Evolutionary conservation across 2,797 vertebrate genomes (phyloP), one percentile per base, ranked within the genome.

Genomic region (Mycteria americana): DNA sequence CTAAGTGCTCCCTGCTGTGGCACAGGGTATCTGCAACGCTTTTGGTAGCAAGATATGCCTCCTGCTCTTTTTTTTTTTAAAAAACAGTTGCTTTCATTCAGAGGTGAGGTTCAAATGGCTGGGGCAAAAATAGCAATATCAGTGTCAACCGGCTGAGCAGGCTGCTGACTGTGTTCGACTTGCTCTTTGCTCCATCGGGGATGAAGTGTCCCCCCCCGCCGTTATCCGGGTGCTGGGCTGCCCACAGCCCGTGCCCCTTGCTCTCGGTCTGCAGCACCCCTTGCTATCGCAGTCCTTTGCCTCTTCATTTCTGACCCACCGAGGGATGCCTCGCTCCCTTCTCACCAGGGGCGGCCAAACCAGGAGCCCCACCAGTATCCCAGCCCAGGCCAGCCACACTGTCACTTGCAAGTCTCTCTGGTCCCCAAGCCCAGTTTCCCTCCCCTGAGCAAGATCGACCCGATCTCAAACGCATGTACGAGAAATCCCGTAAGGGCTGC

Each of bases 391-490:
- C 7, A 27, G 64, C 54, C 11, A 3, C 33, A 13, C 18, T 74
- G 57, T 46, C 19, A 39, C 22, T 63, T 67, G 51, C 80, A 74
- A 60, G 69, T n/a, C 9, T 2, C 45, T 60, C 45, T 65, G 31
- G 28, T 70, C 43, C 51, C 56, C 7, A 1, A 45, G 68, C 35
- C 53, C 64, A 68, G 60, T 43, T 31, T 80, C 35, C 37, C 46
- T 41, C 14, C 57, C 51, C 37, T 16, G 24, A 73, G 70, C 11
- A 56, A 46, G 64, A 65, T 0, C 2, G 2, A 53, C 25, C 41
- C 8, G 3, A 10, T 59, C 70, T 63, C 59, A 80, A 75, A 68
- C 13, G 54, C 21, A 4, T 1, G 3, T 30, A 50, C 0, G 0
- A 79, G 50, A 89, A 83, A 67, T 70, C n/a, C 57, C 12, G 4